Evolutionary conservation across 2,113 vertebrate species (phyloP).

Genomic region (Tyto alba): DNA sequence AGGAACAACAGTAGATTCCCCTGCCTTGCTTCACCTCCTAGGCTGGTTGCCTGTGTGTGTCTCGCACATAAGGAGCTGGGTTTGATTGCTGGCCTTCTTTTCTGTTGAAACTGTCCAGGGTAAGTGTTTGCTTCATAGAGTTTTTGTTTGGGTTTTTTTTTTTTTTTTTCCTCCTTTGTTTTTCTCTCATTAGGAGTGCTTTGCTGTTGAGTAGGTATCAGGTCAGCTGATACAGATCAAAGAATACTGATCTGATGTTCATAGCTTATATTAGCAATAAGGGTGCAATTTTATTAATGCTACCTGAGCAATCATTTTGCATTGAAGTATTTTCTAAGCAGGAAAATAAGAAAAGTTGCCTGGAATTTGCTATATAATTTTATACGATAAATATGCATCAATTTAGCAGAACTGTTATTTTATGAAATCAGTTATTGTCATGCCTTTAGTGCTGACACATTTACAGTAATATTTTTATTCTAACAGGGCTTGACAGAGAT

Average conservation of each 20-base stretch:
- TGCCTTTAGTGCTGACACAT: not conserved
- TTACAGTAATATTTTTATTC: not conserved
- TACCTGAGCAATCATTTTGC: not conserved
- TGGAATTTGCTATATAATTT: not conserved
- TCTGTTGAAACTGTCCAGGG: not conserved
- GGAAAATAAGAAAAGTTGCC: not conserved
- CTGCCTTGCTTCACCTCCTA: not conserved
- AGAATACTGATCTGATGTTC: not conserved
- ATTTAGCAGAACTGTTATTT: not conserved
- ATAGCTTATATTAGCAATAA: not conserved
- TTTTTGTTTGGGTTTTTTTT: accelerated
- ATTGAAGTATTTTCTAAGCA: not conserved
- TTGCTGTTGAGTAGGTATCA: not conserved
- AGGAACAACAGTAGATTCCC: not conserved
- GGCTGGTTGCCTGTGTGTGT: not conserved
- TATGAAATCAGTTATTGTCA: not conserved
- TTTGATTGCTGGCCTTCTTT: not conserved
- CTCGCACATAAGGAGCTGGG: not conserved
- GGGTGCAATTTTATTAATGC: not conserved
- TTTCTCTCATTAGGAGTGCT: not conserved
- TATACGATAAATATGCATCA: not conserved
- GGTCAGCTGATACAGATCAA: not conserved
- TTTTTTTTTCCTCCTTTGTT: not conserved
- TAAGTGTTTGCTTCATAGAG: not conserved
- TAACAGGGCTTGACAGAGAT: not conserved